These are phyloP conservation scores for Schmidtea mediterranea DNA, from an alignment of 1,140 invertebrate genomes.

Conservation along the genomic window DNA sequence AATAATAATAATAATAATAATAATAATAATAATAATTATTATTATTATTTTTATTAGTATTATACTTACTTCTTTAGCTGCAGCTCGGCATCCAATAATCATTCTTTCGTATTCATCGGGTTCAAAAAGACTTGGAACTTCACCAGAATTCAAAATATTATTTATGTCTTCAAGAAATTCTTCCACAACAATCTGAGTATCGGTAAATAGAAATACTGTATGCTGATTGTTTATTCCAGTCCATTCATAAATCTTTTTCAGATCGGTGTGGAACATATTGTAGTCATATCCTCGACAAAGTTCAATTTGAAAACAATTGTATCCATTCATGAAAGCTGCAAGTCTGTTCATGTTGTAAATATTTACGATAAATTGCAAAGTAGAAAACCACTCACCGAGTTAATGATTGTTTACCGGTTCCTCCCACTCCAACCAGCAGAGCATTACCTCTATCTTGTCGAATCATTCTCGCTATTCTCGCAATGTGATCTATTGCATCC, in stretches of 20 bases:
- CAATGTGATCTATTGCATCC: constrained; percentile 26
- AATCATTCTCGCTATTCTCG: constrained; percentile 26
- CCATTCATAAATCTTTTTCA: constrained; percentile 38
- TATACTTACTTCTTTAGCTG: background rate
- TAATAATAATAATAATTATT: too few species aligned
- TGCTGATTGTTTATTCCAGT: constrained; percentile 24
- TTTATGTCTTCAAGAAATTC: constrained; percentile 64
- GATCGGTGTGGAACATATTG: constrained; percentile 44
- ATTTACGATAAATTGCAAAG: background rate
- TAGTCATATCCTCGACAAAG: constrained; percentile 52
- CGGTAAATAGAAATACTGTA: constrained; percentile 28
- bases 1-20: constrained; percentile 27
- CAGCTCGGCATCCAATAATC: constrained; percentile 32
- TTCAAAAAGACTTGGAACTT: constrained; percentile 32
- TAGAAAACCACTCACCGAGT: constrained; percentile 15
- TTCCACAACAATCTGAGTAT: constrained; percentile 39
- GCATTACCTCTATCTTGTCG: constrained; percentile 26
- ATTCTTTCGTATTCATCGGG: constrained; percentile 53
- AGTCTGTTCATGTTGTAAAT: constrained; percentile 14
- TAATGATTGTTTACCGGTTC: constrained; percentile 28
- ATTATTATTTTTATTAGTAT: too few species aligned
- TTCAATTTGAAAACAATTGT: constrained; percentile 54
- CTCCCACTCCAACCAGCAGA: constrained; percentile 27
- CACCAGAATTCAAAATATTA: constrained; percentile 37
- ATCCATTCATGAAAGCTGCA: constrained; percentile 24